Conservation (phyloP, 2,797 vertebrate species). For the Brotula barbata region DNA sequence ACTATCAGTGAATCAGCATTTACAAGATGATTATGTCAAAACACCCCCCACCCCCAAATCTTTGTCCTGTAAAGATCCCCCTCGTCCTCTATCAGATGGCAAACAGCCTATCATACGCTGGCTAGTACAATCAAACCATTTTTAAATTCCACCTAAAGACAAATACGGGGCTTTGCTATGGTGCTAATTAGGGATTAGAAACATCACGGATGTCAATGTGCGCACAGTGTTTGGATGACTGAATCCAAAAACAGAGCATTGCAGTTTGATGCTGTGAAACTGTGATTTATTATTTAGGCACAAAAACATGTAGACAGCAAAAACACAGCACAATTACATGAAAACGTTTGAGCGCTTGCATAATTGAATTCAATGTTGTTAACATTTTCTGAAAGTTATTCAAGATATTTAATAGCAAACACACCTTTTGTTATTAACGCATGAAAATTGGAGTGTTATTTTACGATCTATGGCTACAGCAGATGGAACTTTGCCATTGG, state of each 20-base stretch:
- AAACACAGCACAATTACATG: neutral
- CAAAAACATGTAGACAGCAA: neutral
- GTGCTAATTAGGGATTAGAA: conserved; percentile 5
- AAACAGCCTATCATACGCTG: conserved; percentile 5
- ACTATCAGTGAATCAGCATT: conserved; percentile 60
- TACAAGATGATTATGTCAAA: conserved; percentile 41
- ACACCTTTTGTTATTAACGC: neutral
- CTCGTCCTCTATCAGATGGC: conserved; percentile 16
- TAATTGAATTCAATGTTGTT: no score
- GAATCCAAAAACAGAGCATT: neutral
- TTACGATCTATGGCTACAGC: neutral
- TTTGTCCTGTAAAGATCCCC: conserved; percentile 4
- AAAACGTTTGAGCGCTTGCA: neutral
- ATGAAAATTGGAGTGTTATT: neutral
- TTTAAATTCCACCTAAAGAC: conserved; percentile 25
- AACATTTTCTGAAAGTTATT: no score
- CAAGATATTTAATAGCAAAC: neutral
- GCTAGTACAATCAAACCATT: conserved; percentile 31
- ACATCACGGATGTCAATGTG: neutral
- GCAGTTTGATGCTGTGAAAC: neutral
- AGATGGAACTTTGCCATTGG: neutral
- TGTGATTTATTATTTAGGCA: neutral
- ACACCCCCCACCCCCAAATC: conserved; percentile 17
- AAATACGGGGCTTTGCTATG: conserved; percentile 29
- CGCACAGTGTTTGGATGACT: neutral